Evolutionary conservation across 2,113 vertebrate genomes (phyloP), one percentile per base, ranked within the genome.

Genomic region (Osmerus eperlanus): DNA sequence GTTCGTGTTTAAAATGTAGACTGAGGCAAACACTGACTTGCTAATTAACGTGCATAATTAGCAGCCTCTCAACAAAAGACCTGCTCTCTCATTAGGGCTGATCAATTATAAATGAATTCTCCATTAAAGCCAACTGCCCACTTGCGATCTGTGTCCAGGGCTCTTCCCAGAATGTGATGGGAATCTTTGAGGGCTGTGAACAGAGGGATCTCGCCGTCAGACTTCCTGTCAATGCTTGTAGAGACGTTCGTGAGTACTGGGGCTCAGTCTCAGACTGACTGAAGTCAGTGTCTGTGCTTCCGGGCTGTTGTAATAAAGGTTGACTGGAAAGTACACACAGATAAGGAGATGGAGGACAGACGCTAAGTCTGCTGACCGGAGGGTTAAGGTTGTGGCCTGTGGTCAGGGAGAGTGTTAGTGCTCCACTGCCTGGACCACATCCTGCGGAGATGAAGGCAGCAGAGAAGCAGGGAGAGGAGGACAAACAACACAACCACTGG

Each of bases 21-120:
- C 53, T 58, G 55, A 23, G 65, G 36, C 58, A 58, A 36, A 36
- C 68, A 61, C 68, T 68, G 36, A 41, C 58, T 65, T 65, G 52
- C 16, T 72, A 3, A 79, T 79, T 61, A 72, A 61, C 65, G 70
- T 76, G 61, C 65, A 65, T 59, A 69, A 76, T 76, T 80, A 76
- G 73, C 73, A 76, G 65, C 65, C 59, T 69, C 47, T 67, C 64
- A 75, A 68, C 70, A 51, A 68, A 72, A 54, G 56, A 67, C 78
- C 16, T 23, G 55, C 56, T 72, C 28, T 9, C 78, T 79, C 68
- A 79, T 79, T 79, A 72, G 54, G 2, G 53, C 32, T 68, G 68
- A 72, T 71, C 63, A 75, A 80, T 79, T 75, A 68, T 68, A 55
- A 71, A 79, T 68, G 68, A 65, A 65, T 52, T 69, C 23, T 66